Evolutionary conservation across 2,888 invertebrate genomes (phyloP).

Genomic region (Orchesella flavescens): DNA sequence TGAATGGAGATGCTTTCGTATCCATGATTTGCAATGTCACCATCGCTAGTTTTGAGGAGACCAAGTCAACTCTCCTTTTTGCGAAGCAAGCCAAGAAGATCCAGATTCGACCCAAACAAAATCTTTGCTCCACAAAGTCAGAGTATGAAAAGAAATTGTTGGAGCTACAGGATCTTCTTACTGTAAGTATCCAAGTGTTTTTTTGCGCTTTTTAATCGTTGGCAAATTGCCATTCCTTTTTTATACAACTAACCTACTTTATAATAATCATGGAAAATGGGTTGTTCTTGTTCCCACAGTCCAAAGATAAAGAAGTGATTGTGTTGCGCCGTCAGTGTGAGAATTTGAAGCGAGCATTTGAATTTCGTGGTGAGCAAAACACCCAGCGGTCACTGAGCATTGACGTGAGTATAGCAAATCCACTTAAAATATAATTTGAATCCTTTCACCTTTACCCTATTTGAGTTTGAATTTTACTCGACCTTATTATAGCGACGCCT

Average conservation of each 20-base stretch:
- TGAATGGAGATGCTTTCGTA: conserved; percentile 91
- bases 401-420: too few relatives aligned
- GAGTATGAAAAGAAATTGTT: conserved; percentile 82
- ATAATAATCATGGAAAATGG: too few relatives aligned
- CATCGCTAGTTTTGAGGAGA: conserved; percentile 86
- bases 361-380: not conserved
- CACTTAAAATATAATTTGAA: not conserved
- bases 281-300: too few relatives aligned
- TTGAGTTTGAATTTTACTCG: too few relatives aligned
- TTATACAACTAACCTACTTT: too few relatives aligned
- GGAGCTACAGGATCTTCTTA: conserved; percentile 77
- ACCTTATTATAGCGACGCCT: too few relatives aligned
- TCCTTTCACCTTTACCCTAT: too few relatives aligned
- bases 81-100: conserved; percentile 87
- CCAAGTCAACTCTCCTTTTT: conserved; percentile 81
- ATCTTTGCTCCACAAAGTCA: conserved; percentile 82
- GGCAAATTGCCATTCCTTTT: too few relatives aligned
- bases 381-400: not conserved
- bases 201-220: too few relatives aligned
- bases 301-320: conserved; percentile 5
- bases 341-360: not conserved
- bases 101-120: conserved; percentile 85
- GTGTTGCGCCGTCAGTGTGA: not conserved
- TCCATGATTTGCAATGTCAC: conserved; percentile 90
- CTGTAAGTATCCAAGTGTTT: too few relatives aligned